Base-by-base conservation (phyloP, 2,888 invertebrate species). In the Lordiphosa andalusiaca region DNA sequence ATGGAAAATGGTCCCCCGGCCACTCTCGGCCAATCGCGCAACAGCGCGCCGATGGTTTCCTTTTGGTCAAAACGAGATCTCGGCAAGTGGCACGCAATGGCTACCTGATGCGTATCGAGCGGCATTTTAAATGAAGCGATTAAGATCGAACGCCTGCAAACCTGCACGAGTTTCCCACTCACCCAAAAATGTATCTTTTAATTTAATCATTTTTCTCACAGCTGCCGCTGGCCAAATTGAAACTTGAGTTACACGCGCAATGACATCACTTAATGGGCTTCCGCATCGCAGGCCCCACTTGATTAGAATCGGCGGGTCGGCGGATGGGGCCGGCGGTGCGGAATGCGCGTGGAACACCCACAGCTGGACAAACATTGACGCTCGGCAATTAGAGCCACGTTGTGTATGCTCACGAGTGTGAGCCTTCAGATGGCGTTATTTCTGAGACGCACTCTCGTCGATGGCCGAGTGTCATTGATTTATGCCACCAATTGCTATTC, bases 111-210 rank as follows among this genome's bases (percentile, higher is more conserved):
- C 78, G 84, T 78, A 78, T 78, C 78, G 57, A 71, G 81, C 69
- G 69, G 77, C 86, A 82, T 86, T 85, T 86, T 75, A 85, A 86
- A 86, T 85, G 82, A 85, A 85, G 87, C 78, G 86, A 85, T 85
- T 85, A 85, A 85, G 78, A 82, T 77, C 76, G 60, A 68, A 68
- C 77, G 78, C 75, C 73, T 80, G 83, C 81, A 80, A 83, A 80
- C 81, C 70, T 68, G 75, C 68, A 75, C 73, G 69, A 64, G 59
- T 57, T 59, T 41, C 36, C 40, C 42, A 40, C 53, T 12, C 9
- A 16, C 56, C 54, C 6, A 39, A 23, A 35, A 56, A 40, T 71
- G 66, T 73, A 67, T 83, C 58, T 67, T 64, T 83, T 77, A 80
- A 83, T 77, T 80, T 66, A 80, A 77, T 80, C 69, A 73, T 77